phyloP scores from a whole-genome alignment of 2,888 invertebrate genomes.

The Atrina japonica region DNA sequence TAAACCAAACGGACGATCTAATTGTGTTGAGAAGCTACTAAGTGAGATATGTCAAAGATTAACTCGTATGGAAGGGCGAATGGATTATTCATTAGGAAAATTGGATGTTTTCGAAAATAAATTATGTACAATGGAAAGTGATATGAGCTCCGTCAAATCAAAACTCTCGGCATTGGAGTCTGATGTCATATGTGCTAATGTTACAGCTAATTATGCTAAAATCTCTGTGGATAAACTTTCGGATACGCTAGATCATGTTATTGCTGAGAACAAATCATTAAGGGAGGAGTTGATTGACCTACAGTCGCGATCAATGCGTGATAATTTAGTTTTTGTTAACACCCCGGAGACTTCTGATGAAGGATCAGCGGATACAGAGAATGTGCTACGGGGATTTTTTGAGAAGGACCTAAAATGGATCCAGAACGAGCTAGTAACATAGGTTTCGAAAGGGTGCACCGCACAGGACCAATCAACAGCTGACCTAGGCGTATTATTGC shows the following conservation, averaged over 20 bases:
- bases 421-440: background rate
- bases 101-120: background rate
- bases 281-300: background rate
- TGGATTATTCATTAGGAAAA: background rate
- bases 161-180: background rate
- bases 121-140: background rate
- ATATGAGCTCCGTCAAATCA: background rate
- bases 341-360: background rate
- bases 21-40: background rate
- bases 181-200: background rate
- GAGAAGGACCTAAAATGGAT: background rate
- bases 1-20: background rate
- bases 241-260: background rate
- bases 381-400: background rate
- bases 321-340: conserved; percentile 2
- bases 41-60: background rate
- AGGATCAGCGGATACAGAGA: background rate
- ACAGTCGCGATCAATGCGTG: conserved; percentile 2
- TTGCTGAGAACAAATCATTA: conserved; percentile 1
- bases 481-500: background rate
- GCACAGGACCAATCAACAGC: background rate
- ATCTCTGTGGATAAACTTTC: background rate
- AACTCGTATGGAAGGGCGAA: conserved; percentile 4
- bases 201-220: background rate
- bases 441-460: background rate